Percentiles rank a stretch among this genome's conserved stretches.
These are phyloP conservation scores for Drosophila recens DNA, from an alignment of 2,888 invertebrate species.

Conservation along the genomic window DNA sequence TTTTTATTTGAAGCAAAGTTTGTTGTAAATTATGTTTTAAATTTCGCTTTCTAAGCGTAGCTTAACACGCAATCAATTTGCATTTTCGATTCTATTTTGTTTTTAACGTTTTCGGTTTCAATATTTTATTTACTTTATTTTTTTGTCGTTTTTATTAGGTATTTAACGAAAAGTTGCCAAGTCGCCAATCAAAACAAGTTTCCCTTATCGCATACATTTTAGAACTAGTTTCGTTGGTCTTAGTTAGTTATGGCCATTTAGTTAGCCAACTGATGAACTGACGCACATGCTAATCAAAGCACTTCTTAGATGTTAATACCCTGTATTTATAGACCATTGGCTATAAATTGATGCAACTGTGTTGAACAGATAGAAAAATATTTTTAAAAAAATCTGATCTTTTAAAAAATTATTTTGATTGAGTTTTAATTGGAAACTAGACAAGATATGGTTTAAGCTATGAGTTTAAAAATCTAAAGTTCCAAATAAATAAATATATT, in stretches of 20 bases:
- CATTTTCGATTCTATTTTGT: slow-evolving; percentile 18
- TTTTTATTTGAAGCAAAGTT: slow-evolving; percentile 5
- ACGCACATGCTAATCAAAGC: slow-evolving; percentile 72
- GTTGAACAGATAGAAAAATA: background rate
- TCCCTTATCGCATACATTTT: slow-evolving; percentile 66
- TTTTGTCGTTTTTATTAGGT: background rate
- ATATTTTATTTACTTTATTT: slow-evolving; percentile 3
- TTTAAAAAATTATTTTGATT: background rate
- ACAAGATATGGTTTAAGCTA: background rate
- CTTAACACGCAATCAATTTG: slow-evolving; percentile 17
- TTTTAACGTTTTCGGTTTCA: background rate
- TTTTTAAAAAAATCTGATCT: too few species aligned
- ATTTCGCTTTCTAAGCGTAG: slow-evolving; percentile 36
- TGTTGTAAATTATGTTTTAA: slow-evolving; percentile 9
- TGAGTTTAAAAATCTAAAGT: background rate
- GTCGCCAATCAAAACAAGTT: slow-evolving; percentile 64
- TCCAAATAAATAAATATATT: background rate
- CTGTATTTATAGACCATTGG: background rate
- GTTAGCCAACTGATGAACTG: slow-evolving; percentile 30
- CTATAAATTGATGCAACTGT: background rate
- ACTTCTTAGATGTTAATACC: slow-evolving; percentile 41
- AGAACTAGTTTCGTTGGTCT: slow-evolving; percentile 54
- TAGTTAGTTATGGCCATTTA: slow-evolving; percentile 34
- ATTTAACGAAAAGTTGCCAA: slow-evolving; percentile 33
- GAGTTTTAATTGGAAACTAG: background rate